These are phyloP conservation scores for Leucophora obtusa DNA, from an alignment of 2,888 invertebrate genomes.

Conservation along the genomic window DNA sequence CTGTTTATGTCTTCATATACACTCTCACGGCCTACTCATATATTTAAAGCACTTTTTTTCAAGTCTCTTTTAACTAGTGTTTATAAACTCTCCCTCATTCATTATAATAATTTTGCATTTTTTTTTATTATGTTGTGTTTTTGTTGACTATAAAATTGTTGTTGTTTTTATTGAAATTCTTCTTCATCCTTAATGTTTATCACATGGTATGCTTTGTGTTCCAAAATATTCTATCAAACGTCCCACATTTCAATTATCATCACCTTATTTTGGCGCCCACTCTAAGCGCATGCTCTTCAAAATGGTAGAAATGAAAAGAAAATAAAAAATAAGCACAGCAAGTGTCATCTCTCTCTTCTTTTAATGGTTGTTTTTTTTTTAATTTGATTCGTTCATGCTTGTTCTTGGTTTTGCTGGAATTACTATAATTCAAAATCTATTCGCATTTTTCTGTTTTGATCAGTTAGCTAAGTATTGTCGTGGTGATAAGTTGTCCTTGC, in stretches of 20 bases:
- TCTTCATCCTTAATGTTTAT: slow-evolving; percentile 61
- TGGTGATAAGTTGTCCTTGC: slow-evolving; percentile 66
- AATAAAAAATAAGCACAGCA: slow-evolving; percentile 52
- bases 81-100: slow-evolving; percentile 25
- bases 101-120: slow-evolving; percentile 3
- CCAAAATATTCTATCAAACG: slow-evolving; percentile 42
- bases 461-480: slow-evolving; percentile 79
- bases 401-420: slow-evolving; percentile 32
- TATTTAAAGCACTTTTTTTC: slow-evolving; percentile 57
- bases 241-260: slow-evolving; percentile 61
- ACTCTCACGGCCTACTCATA: slow-evolving; percentile 51
- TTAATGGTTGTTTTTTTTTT: slow-evolving; percentile 28
- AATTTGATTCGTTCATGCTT: slow-evolving; percentile 41
- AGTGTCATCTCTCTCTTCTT: slow-evolving; percentile 60
- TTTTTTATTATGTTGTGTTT: slow-evolving; percentile 19
- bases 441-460: slow-evolving; percentile 79
- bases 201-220: slow-evolving; percentile 59
- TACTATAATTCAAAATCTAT: slow-evolving; percentile 73
- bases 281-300: slow-evolving; percentile 61
- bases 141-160: slow-evolving; percentile 29
- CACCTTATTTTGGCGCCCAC: slow-evolving; percentile 63
- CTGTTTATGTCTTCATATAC: slow-evolving; percentile 76
- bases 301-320: slow-evolving; percentile 35
- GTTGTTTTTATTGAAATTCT: slow-evolving; percentile 31
- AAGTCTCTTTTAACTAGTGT: slow-evolving; percentile 41